Percentiles rank a stretch among this genome's conserved stretches.
phyloP scores from a whole-genome alignment of 2,113 vertebrate genomes.

The Lophochroa leadbeateri region DNA sequence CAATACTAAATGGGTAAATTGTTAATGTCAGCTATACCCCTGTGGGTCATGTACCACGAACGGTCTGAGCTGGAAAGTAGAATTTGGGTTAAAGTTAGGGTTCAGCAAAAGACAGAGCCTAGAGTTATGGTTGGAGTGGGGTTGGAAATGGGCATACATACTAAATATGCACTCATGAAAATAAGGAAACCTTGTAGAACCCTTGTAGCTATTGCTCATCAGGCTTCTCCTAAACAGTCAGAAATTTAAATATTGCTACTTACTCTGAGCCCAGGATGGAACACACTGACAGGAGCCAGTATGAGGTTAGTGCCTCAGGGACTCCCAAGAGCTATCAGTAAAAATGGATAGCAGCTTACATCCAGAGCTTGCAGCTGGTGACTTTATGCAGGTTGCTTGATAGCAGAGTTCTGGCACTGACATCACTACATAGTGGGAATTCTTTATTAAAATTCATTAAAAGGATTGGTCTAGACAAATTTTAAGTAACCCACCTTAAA shows the following conservation, averaged over 20 bases:
- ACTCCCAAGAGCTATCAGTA: not conserved
- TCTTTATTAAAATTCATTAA: not conserved
- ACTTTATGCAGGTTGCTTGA: not conserved
- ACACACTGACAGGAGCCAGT: not conserved
- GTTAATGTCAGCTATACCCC: not conserved
- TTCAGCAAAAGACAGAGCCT: not conserved
- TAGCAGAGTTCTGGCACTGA: not conserved
- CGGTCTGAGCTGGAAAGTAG: not conserved
- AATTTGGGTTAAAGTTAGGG: not conserved
- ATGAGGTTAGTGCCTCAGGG: not conserved
- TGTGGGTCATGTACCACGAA: not conserved
- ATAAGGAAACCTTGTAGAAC: not conserved
- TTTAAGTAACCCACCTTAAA: not conserved
- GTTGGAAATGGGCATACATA: not conserved
- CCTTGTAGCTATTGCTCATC: not conserved
- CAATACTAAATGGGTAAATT: constrained; percentile 40
- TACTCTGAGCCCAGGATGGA: not conserved
- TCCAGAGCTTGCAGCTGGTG: not conserved
- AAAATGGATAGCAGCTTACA: not conserved
- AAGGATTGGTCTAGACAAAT: not conserved
- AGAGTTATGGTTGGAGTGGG: not conserved
- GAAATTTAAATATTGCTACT: not conserved
- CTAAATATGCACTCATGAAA: not conserved
- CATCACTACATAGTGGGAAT: not conserved
- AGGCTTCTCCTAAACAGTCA: not conserved